phyloP scores from a whole-genome alignment of 2,888 invertebrate species.

The Drosophila neotestacea region DNA sequence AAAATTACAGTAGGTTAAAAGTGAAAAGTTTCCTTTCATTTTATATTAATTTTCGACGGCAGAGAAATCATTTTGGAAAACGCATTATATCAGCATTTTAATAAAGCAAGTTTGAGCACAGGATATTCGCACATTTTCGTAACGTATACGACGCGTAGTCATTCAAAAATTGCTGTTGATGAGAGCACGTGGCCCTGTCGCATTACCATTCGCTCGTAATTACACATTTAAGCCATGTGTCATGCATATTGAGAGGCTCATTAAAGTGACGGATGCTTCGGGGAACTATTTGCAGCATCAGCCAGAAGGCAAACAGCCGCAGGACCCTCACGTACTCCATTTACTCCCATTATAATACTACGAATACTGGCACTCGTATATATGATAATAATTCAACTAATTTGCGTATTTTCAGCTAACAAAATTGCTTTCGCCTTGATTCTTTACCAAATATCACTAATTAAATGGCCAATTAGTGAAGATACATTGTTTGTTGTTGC shows the following conservation, averaged over 20 bases:
- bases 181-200: conserved; percentile 54
- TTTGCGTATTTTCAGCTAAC: conserved; percentile 17
- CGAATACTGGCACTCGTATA: background rate
- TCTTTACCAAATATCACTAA: conserved; percentile 23
- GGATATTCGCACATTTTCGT: background rate
- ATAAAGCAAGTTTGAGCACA: conserved; percentile 6
- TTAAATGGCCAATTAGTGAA: conserved; percentile 47
- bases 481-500: conserved; percentile 10
- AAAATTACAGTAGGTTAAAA: background rate
- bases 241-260: conserved; percentile 79
- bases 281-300: conserved; percentile 45
- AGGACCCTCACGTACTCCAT: conserved; percentile 38
- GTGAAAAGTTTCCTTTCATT: background rate
- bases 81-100: conserved; percentile 11
- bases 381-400: conserved; percentile 19
- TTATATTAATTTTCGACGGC: background rate
- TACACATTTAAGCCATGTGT: conserved; percentile 76
- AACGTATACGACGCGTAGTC: conserved; percentile 45
- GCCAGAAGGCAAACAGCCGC: background rate
- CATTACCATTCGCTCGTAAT: conserved; percentile 52
- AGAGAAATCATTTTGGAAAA: background rate
- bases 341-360: background rate
- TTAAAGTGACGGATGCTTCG: conserved; percentile 59
- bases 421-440: conserved; percentile 15
- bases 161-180: conserved; percentile 44